Base-by-base conservation (phyloP, 2,797 vertebrate species). In the Carduelis carduelis region DNA sequence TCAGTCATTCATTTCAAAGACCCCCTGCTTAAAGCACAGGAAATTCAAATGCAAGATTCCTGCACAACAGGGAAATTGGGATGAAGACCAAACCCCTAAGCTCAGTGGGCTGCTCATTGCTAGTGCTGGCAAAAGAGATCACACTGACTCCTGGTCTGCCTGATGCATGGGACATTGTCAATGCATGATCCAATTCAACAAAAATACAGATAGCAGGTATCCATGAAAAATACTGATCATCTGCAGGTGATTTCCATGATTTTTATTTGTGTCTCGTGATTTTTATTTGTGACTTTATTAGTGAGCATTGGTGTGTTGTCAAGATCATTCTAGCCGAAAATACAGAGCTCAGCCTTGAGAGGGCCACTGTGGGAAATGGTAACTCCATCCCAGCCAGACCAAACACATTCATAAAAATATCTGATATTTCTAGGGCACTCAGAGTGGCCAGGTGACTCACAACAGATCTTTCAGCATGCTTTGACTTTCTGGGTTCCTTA, bases 241-340 rank as follows among this genome's bases (percentile, higher is more conserved):
- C 16, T 88, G 43, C 22, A 46, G 43, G 55, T 7, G 6, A 37
- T 72, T 47, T n/a, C 14, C 9, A 47, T 0, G 0, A 12, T 23
- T 91, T 85, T 79, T 49, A 64, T 60, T 59, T 50, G 19, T 80
- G 35, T n/a, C 11, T 37, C 37, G 37, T 0, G 0, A 12, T 23
- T 91, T 85, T 79, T 49, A 64, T 60, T 59, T 50, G 19, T 80
- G 35, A 35, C 37, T 37, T 37, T 37, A 37, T 37, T 12, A 37
- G 37, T 37, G 37, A 35, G 14, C 18, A 43, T 5, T 59, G 9
- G 5, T 65, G 14, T 60, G 34, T 21, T 66, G 43, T 43, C 27
- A 35, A 12, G 20, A 60, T 43, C 15, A 46, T 79, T 49, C 16
- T 43, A 53, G 27, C 7, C 20, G 18, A 46, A 79, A 37, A 52